phyloP scores from a whole-genome alignment of 2,888 invertebrate species.

The Lochmaea capreae region DNA sequence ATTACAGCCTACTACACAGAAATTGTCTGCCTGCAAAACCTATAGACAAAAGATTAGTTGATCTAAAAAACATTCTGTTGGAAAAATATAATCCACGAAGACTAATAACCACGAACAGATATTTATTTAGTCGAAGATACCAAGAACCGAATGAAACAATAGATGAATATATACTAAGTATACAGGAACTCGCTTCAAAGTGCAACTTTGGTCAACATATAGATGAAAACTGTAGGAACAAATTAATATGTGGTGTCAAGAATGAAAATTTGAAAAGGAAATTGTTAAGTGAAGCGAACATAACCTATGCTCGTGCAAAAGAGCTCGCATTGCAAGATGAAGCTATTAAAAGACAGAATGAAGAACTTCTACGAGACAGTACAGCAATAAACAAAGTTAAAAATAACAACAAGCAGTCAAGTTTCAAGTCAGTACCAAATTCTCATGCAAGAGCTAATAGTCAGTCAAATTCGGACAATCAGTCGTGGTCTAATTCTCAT shows the following conservation, averaged over 20 bases:
- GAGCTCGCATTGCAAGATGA: conserved; percentile 17
- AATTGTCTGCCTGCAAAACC: too few relatives aligned
- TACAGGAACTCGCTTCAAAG: neutral
- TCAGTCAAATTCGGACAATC: too few relatives aligned
- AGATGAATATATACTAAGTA: conserved; percentile 12
- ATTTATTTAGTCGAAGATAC: conserved; percentile 19
- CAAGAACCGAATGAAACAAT: conserved; percentile 13
- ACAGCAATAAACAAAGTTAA: too few relatives aligned
- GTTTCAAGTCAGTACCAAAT: neutral
- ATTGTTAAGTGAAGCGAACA: conserved; percentile 10
- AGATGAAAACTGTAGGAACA: conserved; percentile 8
- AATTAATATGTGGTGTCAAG: conserved; percentile 17
- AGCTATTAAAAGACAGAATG: conserved; percentile 14
- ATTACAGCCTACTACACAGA: conserved; percentile 1
- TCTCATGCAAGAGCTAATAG: too few relatives aligned
- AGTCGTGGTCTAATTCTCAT: too few relatives aligned
- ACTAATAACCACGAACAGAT: conserved; percentile 23
- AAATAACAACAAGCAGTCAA: conserved; percentile 3
- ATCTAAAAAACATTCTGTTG: too few relatives aligned
- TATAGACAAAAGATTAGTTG: too few relatives aligned
- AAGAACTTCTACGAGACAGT: conserved; percentile 15
- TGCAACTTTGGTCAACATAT: too few relatives aligned
- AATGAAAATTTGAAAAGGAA: conserved; percentile 21
- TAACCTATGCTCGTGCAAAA: conserved; percentile 22
- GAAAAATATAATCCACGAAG: too few relatives aligned